These are phyloP conservation scores for Solea senegalensis DNA, from an alignment of 2,113 vertebrate genomes.

Conservation along the genomic window DNA sequence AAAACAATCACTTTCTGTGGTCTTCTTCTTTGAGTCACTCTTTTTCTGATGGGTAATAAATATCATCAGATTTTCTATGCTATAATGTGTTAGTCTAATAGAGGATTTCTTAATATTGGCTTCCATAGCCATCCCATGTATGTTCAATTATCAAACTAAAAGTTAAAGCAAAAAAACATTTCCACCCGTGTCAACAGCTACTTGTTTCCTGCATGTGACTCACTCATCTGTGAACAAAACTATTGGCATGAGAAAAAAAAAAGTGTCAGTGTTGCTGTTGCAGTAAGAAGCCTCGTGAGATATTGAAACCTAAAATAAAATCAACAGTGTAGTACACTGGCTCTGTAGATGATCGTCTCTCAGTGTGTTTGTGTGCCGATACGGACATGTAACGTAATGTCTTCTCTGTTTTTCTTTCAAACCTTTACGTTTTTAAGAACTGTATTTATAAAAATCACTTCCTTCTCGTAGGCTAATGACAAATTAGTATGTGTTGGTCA, in stretches of 20 bases:
- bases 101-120: no score
- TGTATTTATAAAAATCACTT: no score
- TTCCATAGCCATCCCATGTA: no score
- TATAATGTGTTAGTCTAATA: no score
- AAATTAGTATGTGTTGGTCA: background rate
- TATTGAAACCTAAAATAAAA: conserved; percentile 3
- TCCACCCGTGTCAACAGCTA: background rate
- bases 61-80: no score
- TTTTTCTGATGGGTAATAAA: no score
- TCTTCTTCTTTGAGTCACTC: no score
- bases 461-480: background rate
- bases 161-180: background rate
- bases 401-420: background rate
- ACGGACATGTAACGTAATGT: background rate
- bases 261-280: conserved; percentile 40
- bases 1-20: background rate
- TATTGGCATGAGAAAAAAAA: conserved; percentile 16
- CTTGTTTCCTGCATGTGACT: conserved; percentile 10
- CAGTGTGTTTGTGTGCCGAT: background rate
- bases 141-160: background rate
- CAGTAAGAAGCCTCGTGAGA: conserved; percentile 34
- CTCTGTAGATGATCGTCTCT: background rate
- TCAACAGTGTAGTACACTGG: conserved; percentile 7
- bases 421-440: no score
- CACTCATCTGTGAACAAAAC: conserved; percentile 38